phyloP scores from a whole-genome alignment of 2,797 vertebrate species.

The Alca torda region DNA sequence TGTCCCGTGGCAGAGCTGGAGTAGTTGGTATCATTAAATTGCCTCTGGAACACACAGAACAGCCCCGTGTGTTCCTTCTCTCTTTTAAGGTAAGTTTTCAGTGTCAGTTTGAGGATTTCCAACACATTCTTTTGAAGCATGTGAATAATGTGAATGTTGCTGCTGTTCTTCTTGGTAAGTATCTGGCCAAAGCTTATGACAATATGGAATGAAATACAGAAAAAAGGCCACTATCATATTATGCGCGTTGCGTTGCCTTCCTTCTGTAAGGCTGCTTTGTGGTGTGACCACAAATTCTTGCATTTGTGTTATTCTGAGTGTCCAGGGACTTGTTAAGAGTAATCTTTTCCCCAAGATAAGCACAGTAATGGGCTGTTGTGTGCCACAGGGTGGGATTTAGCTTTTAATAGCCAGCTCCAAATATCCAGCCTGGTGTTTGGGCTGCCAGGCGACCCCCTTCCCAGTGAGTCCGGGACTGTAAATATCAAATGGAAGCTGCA shows the following conservation, averaged over 20 bases:
- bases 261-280: background rate
- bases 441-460: background rate
- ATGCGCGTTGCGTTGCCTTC: rapidly evolving
- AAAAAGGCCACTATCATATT: rapidly evolving
- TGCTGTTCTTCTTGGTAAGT: too few species aligned
- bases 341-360: background rate
- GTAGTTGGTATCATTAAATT: background rate
- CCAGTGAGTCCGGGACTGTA: background rate
- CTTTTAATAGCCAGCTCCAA: background rate
- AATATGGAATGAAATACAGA: background rate
- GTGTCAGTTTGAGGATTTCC: background rate
- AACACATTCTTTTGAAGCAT: background rate
- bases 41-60: background rate
- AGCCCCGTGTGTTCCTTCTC: background rate
- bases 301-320: background rate
- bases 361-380: too few species aligned
- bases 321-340: background rate
- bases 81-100: background rate
- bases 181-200: background rate
- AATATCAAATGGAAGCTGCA: background rate
- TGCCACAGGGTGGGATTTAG: background rate
- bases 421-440: background rate
- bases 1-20: background rate
- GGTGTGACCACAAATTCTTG: background rate
- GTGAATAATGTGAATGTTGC: background rate